Conservation (phyloP, 2,797 vertebrate genomes). For the Alouatta caraya region DNA sequence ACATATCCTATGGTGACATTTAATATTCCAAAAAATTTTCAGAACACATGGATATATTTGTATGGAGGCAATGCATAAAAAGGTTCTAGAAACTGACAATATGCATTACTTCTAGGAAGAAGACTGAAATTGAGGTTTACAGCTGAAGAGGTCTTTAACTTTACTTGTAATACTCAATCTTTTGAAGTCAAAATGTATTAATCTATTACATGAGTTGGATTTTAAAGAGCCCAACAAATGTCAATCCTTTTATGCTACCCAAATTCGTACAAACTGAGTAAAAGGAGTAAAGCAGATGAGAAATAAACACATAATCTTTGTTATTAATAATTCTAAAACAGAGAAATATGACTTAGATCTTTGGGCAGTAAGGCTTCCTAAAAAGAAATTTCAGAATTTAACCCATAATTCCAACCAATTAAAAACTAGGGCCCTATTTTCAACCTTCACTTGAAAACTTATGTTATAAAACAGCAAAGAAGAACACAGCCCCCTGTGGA, state of each 20-base stretch:
- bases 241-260: background rate
- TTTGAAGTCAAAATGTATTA: background rate
- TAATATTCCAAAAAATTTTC: background rate
- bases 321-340: background rate
- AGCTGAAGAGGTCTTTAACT: background rate
- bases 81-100: background rate
- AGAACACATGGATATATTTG: background rate
- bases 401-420: background rate
- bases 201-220: background rate
- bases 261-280: background rate
- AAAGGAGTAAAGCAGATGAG: background rate
- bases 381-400: background rate
- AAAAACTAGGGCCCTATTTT: background rate
- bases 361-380: background rate
- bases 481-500: background rate
- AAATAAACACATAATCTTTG: background rate
- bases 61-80: background rate
- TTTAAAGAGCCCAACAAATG: background rate
- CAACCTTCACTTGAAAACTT: background rate
- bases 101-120: background rate
- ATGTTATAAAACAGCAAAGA: background rate
- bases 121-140: background rate
- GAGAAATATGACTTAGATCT: background rate
- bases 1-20: background rate
- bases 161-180: background rate